These are phyloP conservation scores for Lithobius niger DNA, from an alignment of 1,140 invertebrate species.

Conservation along the genomic window DNA sequence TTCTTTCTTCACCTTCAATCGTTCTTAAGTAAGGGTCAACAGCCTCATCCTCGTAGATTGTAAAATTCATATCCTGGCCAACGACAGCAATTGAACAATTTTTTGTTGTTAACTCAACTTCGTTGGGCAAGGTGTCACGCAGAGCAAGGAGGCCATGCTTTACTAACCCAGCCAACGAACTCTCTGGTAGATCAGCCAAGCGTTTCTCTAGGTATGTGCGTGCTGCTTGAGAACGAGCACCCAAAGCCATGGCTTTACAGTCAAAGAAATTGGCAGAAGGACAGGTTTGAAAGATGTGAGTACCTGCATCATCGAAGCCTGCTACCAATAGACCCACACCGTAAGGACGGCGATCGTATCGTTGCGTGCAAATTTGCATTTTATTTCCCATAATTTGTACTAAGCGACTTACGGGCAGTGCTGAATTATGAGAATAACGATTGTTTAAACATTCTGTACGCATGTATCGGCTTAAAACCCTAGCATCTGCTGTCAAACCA, in stretches of 20 bases:
- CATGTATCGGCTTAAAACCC: conserved; percentile 85
- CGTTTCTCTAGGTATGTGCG: conserved; percentile 93
- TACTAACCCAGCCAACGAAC: conserved; percentile 65
- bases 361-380: conserved; percentile 93
- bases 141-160: conserved; percentile 85
- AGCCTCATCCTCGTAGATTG: conserved; percentile 62
- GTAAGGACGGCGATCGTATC: conserved; percentile 91
- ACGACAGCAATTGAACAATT: conserved; percentile 87
- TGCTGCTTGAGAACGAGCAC: conserved; percentile 89
- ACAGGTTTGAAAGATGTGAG: conserved; percentile 95
- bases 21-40: conserved; percentile 41
- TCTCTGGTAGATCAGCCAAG: conserved; percentile 52
- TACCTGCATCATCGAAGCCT: conserved; percentile 89
- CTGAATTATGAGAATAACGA: conserved; percentile 68
- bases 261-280: conserved; percentile 96
- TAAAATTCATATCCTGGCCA: conserved; percentile 65
- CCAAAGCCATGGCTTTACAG: conserved; percentile 97
- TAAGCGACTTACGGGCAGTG: conserved; percentile 69
- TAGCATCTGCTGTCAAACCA: conserved; percentile 89
- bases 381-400: conserved; percentile 79
- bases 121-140: conserved; percentile 86
- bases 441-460: conserved; percentile 85
- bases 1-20: conserved; percentile 33
- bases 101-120: conserved; percentile 84
- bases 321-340: conserved; percentile 92